Conservation (phyloP, 2,888 invertebrate genomes). For the Antheraea yamamai region DNA sequence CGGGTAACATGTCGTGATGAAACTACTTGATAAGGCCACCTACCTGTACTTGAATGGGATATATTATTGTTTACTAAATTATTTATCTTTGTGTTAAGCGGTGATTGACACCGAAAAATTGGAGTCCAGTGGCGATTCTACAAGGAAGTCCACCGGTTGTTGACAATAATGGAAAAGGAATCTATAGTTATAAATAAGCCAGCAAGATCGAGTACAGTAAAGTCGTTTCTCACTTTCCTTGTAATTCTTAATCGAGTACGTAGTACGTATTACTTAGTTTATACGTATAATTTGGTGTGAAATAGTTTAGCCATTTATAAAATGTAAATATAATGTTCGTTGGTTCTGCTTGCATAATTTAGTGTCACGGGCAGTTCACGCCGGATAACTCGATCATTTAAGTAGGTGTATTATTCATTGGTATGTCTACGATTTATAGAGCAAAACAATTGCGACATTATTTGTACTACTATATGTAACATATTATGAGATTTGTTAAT, state of each 20-base stretch:
- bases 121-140: no score
- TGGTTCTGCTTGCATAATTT: constrained; percentile 12
- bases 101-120: no score
- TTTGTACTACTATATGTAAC: neutral
- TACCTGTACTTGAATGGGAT: no score
- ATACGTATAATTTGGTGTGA: neutral
- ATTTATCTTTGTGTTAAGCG: no score
- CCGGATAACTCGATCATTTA: constrained; percentile 26
- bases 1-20: no score
- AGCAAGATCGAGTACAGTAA: no score
- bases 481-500: neutral
- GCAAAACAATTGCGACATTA: constrained; percentile 24
- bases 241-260: neutral
- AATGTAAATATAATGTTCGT: neutral
- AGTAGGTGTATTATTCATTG: constrained; percentile 10
- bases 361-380: constrained; percentile 27
- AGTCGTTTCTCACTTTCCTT: neutral
- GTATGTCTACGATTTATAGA: constrained; percentile 25
- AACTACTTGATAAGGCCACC: no score
- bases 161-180: no score
- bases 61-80: no score
- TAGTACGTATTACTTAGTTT: neutral
- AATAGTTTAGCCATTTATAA: constrained; percentile 1
- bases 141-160: no score
- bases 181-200: no score